Evolutionary conservation across 2,113 vertebrate species (phyloP).

Genomic region (Furnarius figulus): DNA sequence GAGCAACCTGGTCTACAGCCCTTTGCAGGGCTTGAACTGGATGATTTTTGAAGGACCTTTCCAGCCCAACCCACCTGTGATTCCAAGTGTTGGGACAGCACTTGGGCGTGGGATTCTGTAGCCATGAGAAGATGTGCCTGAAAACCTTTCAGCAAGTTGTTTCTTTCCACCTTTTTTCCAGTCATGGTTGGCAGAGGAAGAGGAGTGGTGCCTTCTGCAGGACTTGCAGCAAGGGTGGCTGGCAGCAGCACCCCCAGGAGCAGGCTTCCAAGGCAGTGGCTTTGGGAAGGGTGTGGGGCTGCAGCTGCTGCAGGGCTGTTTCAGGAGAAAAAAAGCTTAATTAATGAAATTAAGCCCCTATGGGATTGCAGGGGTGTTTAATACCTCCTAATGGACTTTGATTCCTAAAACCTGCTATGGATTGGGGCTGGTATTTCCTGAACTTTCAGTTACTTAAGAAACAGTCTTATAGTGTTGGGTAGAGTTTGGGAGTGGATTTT

Average conservation of each 20-base stretch:
- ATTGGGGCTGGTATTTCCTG: background rate
- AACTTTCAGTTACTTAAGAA: background rate
- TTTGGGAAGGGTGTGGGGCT: background rate
- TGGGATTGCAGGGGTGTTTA: background rate
- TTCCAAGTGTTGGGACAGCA: background rate
- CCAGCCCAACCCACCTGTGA: background rate
- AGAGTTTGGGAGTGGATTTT: background rate
- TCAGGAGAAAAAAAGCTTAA: background rate
- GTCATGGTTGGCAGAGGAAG: background rate
- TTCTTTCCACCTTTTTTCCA: background rate
- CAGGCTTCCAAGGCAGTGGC: background rate
- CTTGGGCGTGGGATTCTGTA: background rate
- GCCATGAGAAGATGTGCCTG: background rate
- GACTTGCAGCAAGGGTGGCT: background rate
- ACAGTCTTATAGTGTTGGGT: background rate
- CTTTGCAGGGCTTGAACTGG: background rate
- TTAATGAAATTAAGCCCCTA: background rate
- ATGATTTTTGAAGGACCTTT: background rate
- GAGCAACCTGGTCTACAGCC: background rate
- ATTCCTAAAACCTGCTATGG: background rate
- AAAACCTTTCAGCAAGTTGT: rapidly evolving
- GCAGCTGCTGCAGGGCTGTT: background rate
- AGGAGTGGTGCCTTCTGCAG: background rate
- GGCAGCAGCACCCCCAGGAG: rapidly evolving
- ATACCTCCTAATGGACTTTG: background rate